Percentiles rank a stretch among this genome's conserved stretches.
phyloP scores from a whole-genome alignment of 2,888 invertebrate species.

The Steinernema scapterisci region DNA sequence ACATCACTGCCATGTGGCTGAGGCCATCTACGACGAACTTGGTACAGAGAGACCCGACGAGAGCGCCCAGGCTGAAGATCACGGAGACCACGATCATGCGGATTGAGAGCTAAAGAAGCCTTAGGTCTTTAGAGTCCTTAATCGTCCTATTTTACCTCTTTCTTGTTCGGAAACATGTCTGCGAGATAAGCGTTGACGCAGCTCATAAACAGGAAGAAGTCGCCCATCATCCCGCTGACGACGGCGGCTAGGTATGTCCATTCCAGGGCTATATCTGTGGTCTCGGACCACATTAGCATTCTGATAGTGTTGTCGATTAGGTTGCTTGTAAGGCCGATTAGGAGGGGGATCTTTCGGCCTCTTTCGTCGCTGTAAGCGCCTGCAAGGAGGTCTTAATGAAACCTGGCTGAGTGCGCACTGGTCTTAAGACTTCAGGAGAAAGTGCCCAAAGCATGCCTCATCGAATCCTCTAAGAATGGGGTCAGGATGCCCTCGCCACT shows the following conservation, averaged over 20 bases:
- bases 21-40: constrained; percentile 42
- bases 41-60: constrained; percentile 50
- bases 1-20: constrained; percentile 33
- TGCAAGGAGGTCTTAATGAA: too few species aligned
- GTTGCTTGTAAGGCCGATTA: constrained; percentile 52
- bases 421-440: too few species aligned
- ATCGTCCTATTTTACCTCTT: constrained; percentile 39
- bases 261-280: constrained; percentile 52
- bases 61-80: constrained; percentile 56
- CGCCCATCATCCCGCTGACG: constrained; percentile 55
- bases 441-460: too few species aligned
- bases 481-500: too few species aligned
- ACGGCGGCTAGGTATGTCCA: constrained; percentile 41
- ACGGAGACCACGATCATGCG: constrained; percentile 62
- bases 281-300: constrained; percentile 54
- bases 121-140: not conserved
- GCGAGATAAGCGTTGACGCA: constrained; percentile 62
- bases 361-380: constrained; percentile 57
- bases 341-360: constrained; percentile 55
- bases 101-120: constrained; percentile 52
- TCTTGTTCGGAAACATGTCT: constrained; percentile 58
- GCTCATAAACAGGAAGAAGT: constrained; percentile 60
- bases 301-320: constrained; percentile 48
- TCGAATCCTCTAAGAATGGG: too few species aligned
- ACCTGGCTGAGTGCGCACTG: not conserved